Evolutionary conservation across 2,797 vertebrate species (phyloP).

Genomic region (Typhlichthys subterraneus): DNA sequence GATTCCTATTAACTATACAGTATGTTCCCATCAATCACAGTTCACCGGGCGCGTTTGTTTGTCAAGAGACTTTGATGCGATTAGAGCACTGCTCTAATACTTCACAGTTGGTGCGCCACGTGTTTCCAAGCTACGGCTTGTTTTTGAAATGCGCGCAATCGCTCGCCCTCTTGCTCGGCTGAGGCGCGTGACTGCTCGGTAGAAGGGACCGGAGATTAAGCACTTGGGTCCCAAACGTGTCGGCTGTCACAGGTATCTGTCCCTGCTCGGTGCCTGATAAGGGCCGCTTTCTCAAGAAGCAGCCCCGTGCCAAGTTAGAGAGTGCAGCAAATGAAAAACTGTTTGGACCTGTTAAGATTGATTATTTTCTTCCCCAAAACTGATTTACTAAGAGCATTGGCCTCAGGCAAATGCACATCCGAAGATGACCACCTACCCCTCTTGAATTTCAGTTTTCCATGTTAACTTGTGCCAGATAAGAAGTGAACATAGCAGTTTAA

Average conservation of each 20-base stretch:
- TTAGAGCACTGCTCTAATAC: conserved; percentile 54
- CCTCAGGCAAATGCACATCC: conserved; percentile 29
- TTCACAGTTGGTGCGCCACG: not conserved
- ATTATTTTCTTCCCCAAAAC: conserved; percentile 39
- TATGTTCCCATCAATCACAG: conserved; percentile 67
- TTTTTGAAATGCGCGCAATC: conserved; percentile 46
- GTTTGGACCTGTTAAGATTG: conserved; percentile 30
- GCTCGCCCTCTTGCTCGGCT: conserved; percentile 25
- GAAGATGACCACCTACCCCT: conserved; percentile 7
- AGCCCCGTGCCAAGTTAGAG: conserved; percentile 37
- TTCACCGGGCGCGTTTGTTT: conserved; percentile 42
- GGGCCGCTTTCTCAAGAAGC: conserved; percentile 58
- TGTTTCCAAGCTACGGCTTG: not conserved
- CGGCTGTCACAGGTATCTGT: conserved; percentile 69
- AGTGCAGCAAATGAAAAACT: conserved; percentile 32
- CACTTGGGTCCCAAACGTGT: conserved; percentile 65
- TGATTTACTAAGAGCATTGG: conserved; percentile 39
- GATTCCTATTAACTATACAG: conserved; percentile 64
- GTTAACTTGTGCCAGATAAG: too few species aligned
- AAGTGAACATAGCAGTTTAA: too few species aligned
- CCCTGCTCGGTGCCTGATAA: conserved; percentile 62
- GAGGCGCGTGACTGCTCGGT: conserved; percentile 60
- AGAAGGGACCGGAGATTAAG: conserved; percentile 71
- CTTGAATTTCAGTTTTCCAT: not conserved
- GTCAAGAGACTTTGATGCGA: conserved; percentile 70